Evolutionary conservation across 1,140 invertebrate genomes (phyloP), one percentile per base, ranked within the genome.

Genomic region (Paraescarpia echinospica): DNA sequence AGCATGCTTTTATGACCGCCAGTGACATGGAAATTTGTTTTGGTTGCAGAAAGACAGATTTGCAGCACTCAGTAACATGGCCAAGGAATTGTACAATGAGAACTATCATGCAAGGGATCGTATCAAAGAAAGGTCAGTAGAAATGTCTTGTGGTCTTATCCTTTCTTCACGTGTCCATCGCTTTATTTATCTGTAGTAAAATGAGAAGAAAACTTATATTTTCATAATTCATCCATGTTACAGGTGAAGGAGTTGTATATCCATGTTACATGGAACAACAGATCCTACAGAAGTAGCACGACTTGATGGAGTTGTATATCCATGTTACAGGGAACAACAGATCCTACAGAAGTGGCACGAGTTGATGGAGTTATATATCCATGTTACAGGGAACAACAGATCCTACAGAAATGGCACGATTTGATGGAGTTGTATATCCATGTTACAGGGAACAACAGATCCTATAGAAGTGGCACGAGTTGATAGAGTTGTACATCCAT

Each of bases 41-140:
- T 34, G 35, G 14, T 90, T 90, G 92, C 97, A 99, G 95, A 98
- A 98, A 95, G 99, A 99, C 95, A 97, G 99, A 14, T 99, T 99
- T 95, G 97, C 98, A 94, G 98, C 99, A 95, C 96, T 99, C 22
- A 98, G 98, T 0, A 97, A 98, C 93, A 98, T 99, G 98, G 98
- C 98, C 0, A 97, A 98, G 92, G 98, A 99, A 95, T 96, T 99
- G 89, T 97, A 99, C 1, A 96, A 97, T 89, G 99, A 99, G 96
- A 98, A 98, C 94, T 99, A 99, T 96, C 98, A 99, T 95, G 98
- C 98, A 27, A 97, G 98, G 91, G 98, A 98, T 93, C 97, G 97
- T 14, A 98, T 99, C 5, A 97, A 97, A 92, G 96, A 97, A 33
- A 97, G 95, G 96, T 96, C 92, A 94, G 94, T 94, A 35, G 33